Percentiles rank a stretch among this genome's conserved stretches.
Evolutionary conservation across 2,797 vertebrate species (phyloP).

Genomic region (Antrozous pallidus): DNA sequence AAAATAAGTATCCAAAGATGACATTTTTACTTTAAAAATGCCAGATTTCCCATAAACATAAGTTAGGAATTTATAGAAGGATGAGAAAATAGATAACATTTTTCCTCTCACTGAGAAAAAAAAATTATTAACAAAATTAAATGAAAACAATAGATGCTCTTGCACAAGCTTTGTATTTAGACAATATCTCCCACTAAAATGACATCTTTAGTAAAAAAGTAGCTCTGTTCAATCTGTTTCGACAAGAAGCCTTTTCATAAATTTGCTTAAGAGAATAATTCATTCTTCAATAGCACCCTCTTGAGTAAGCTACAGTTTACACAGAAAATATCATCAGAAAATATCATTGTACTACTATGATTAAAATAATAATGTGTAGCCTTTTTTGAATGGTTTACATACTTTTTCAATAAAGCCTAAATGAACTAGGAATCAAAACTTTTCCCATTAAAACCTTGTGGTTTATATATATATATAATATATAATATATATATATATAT

Average conservation of each 20-base stretch:
- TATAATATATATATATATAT: too few relatives aligned
- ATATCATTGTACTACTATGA: background rate
- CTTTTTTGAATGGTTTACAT: slow-evolving; percentile 33
- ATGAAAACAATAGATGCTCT: background rate
- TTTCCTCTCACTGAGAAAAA: background rate
- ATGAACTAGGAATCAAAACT: slow-evolving; percentile 29
- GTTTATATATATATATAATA: too few relatives aligned
- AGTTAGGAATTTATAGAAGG: background rate
- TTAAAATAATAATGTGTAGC: slow-evolving; percentile 32
- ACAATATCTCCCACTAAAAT: slow-evolving; percentile 41
- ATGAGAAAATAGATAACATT: slow-evolving; percentile 7
- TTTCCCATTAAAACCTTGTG: background rate
- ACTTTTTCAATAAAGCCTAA: slow-evolving; percentile 62
- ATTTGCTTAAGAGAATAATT: slow-evolving; percentile 26
- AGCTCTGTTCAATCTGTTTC: slow-evolving; percentile 25
- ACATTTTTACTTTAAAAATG: slow-evolving; percentile 30
- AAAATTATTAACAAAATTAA: slow-evolving; percentile 38
- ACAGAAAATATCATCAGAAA: background rate
- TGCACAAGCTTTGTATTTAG: background rate
- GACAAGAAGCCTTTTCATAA: background rate
- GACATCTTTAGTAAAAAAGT: slow-evolving; percentile 41
- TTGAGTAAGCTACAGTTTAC: slow-evolving; percentile 47
- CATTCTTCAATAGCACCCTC: slow-evolving; percentile 49
- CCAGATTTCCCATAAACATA: slow-evolving; percentile 7
- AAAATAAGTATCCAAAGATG: slow-evolving; percentile 6